Base-by-base conservation (phyloP, 2,797 vertebrate genomes). In the Amniataba percoides region DNA sequence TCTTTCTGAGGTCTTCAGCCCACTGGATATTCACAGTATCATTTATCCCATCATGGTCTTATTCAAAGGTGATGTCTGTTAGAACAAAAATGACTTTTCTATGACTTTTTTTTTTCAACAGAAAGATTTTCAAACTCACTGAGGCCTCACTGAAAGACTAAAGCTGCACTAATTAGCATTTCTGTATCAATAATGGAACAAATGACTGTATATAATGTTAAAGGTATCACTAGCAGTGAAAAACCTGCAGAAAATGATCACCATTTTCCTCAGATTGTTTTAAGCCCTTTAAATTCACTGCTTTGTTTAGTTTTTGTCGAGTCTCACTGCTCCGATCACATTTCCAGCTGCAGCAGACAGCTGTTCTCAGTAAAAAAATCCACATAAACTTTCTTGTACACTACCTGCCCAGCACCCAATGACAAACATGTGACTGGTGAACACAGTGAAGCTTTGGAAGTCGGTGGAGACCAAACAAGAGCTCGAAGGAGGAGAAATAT, bases 271-370 rank as follows among this genome's bases (percentile, higher is more conserved):
- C 9, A 46, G n/a, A 6, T 21, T 23, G 3, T 36, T 40, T 49
- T 9, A 49, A 6, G 21, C 16, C 4, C 9, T 58, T 36, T 25
- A 7, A 57, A 45, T 13, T 45, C 42, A 25, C 60, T 68, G 59
- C 68, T 80, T 83, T 46, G 27, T 48, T 65, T 57, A 21, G 40
- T 27, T 72, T 39, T 34, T 10, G 43, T 45, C 70, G 16, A 18
- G 4, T 65, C 59, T 72, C 52, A 23, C 53, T 23, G 31, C 56
- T 69, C 59, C 60, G 4, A 8, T 57, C 62, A 49, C 12, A 13
- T 63, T 63, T 67, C 58, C 71, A 75, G 74, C 71, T 68, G 71
- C 74, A 70, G 46, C 46, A n/a, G 34, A 34, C 34, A 36, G 34
- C 34, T 36, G 6, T 36, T 36, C 8, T 36, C 34, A 7, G 34